Evolutionary conservation across 1,140 invertebrate genomes (phyloP).

Genomic region (Ips nitidus): DNA sequence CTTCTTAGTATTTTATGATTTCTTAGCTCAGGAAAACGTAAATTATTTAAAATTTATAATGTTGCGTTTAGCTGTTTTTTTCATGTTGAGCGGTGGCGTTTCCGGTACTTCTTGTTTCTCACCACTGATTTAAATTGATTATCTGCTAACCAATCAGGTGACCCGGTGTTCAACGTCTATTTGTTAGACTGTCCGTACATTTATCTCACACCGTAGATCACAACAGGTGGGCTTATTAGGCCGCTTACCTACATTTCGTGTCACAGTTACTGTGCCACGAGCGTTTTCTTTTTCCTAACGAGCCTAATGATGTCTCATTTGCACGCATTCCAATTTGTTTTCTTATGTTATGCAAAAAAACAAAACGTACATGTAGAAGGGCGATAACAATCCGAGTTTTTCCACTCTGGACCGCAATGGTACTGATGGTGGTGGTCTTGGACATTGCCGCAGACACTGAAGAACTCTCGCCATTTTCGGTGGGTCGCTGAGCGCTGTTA

Average conservation of each 20-base stretch:
- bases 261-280: slow-evolving; percentile 2
- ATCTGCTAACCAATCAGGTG: too few species aligned
- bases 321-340: too few species aligned
- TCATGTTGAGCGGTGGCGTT: too few species aligned
- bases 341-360: too few species aligned
- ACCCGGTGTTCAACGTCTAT: too few species aligned
- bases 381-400: slow-evolving; percentile 85
- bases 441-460: slow-evolving; percentile 45
- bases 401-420: slow-evolving; percentile 87
- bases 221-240: slow-evolving; percentile 22
- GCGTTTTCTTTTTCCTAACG: not conserved
- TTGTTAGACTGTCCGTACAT: too few species aligned
- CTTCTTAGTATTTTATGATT: too few species aligned
- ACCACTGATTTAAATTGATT: too few species aligned
- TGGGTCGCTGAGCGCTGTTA: slow-evolving; percentile 27
- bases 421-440: slow-evolving; percentile 83
- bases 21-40: too few species aligned
- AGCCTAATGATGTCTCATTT: not conserved
- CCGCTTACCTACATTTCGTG: slow-evolving; percentile 21
- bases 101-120: too few species aligned
- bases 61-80: too few species aligned
- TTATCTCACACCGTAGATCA: not conserved
- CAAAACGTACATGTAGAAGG: slow-evolving; percentile 77
- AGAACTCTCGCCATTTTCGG: slow-evolving; percentile 37
- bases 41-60: too few species aligned